Percentiles rank a stretch among this genome's conserved stretches.
phyloP scores from a whole-genome alignment of 2,888 invertebrate genomes.

The Hecatera dysodea region DNA sequence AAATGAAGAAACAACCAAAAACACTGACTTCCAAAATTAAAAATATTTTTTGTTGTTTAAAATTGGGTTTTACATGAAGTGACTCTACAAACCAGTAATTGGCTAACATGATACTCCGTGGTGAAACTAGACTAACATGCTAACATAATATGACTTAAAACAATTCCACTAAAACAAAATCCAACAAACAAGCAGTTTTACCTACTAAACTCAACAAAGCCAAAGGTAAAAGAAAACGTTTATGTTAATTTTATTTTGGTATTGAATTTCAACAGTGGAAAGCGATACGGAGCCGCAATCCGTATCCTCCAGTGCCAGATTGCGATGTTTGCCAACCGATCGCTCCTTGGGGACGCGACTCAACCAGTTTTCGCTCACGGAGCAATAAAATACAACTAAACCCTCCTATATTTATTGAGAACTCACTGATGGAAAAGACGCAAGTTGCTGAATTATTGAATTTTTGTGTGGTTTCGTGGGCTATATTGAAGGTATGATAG shows the following conservation, averaged over 20 bases:
- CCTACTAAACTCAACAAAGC: background rate
- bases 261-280: constrained; percentile 58
- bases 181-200: constrained; percentile 1
- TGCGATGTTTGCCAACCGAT: constrained; percentile 87
- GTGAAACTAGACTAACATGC: background rate
- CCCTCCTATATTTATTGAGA: constrained; percentile 80
- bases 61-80: too few relatives aligned
- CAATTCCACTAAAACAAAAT: background rate
- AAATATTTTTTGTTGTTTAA: too few relatives aligned
- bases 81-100: too few relatives aligned
- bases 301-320: constrained; percentile 74
- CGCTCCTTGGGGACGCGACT: constrained; percentile 85
- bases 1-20: too few relatives aligned
- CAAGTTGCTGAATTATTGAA: constrained; percentile 59
- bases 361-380: constrained; percentile 78
- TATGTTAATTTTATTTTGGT: constrained; percentile 60
- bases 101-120: too few relatives aligned
- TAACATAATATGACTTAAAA: background rate
- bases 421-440: constrained; percentile 69
- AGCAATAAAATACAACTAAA: constrained; percentile 84
- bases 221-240: constrained; percentile 53
- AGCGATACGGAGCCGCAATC: constrained; percentile 64
- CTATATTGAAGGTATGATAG: too few relatives aligned
- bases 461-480: constrained; percentile 28
- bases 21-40: too few relatives aligned